A percentile compares a stretch with the other conserved stretches of the same genome.
Evolutionary conservation across 2,797 vertebrate species (phyloP).

Genomic region (Nyctibius grandis): DNA sequence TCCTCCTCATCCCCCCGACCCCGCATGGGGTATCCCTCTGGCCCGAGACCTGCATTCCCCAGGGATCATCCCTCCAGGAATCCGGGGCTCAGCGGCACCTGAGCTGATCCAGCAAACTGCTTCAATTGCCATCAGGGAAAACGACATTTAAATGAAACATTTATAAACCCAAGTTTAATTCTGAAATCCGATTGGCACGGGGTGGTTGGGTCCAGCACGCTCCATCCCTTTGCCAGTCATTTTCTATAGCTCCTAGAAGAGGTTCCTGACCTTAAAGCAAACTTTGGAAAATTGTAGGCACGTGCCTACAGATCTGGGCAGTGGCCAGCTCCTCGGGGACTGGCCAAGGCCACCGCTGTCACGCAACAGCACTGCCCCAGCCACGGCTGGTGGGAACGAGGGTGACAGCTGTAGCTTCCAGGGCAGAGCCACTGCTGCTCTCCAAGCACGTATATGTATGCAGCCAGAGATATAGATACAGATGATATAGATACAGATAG

Average conservation of each 20-base stretch:
- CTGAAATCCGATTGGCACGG: fast-evolving
- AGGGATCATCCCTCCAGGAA: slow-evolving; percentile 1
- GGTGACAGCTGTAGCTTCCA: background rate
- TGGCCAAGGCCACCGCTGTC: background rate
- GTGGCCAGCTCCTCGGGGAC: background rate
- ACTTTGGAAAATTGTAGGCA: background rate
- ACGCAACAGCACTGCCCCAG: background rate
- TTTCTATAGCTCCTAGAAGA: background rate
- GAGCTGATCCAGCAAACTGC: background rate
- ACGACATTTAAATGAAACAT: background rate
- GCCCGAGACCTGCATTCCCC: background rate
- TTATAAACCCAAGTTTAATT: background rate
- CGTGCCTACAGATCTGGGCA: background rate
- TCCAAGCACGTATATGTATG: fast-evolving
- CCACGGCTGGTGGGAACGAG: background rate
- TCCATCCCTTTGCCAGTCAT: background rate
- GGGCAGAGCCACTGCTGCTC: background rate
- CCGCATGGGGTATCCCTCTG: background rate
- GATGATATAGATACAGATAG: background rate
- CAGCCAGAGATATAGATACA: background rate
- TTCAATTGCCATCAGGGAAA: background rate
- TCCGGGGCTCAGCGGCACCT: background rate
- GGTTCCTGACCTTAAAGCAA: background rate
- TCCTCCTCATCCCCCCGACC: background rate
- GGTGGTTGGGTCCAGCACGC: background rate